Evolutionary conservation across 35 echinoderm and acorn worm species (phyloP).

Genomic region (Ptychodera flava): DNA sequence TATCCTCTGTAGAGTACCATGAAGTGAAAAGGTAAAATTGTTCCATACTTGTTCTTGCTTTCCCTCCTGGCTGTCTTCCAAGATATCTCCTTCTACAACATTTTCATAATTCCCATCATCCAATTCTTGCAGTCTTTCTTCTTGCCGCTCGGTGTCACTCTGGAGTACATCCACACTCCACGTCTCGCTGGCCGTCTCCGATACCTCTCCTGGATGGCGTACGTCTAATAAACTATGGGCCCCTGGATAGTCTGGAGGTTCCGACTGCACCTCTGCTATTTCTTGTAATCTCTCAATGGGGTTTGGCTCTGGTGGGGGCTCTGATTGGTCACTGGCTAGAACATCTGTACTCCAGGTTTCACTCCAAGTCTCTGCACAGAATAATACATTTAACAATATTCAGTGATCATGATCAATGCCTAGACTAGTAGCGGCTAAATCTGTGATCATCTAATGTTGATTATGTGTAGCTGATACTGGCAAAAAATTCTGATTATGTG

Average conservation of each 20-base stretch:
- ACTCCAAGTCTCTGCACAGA: conserved; percentile 38
- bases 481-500: too few relatives aligned
- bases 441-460: too few relatives aligned
- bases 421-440: too few relatives aligned
- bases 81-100: background rate
- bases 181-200: conserved; percentile 88
- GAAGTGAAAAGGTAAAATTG: too few relatives aligned
- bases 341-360: conserved; percentile 99
- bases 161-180: conserved; percentile 94
- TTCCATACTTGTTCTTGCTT: background rate
- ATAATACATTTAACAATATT: too few relatives aligned
- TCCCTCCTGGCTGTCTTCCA: background rate
- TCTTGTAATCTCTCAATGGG: conserved; percentile 88
- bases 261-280: conserved; percentile 70
- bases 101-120: conserved; percentile 31
- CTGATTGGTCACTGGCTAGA: conserved; percentile 78
- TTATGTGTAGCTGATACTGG: too few relatives aligned
- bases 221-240: conserved; percentile 33
- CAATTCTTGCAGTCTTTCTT: conserved; percentile 63
- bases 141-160: conserved; percentile 63
- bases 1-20: too few relatives aligned
- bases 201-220: conserved; percentile 35
- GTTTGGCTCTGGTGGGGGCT: conserved; percentile 73
- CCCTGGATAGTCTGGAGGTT: conserved; percentile 33
- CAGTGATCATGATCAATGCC: too few relatives aligned